Conservation (phyloP, 2,113 vertebrate genomes). For the Rhizomys pruinosus region DNA sequence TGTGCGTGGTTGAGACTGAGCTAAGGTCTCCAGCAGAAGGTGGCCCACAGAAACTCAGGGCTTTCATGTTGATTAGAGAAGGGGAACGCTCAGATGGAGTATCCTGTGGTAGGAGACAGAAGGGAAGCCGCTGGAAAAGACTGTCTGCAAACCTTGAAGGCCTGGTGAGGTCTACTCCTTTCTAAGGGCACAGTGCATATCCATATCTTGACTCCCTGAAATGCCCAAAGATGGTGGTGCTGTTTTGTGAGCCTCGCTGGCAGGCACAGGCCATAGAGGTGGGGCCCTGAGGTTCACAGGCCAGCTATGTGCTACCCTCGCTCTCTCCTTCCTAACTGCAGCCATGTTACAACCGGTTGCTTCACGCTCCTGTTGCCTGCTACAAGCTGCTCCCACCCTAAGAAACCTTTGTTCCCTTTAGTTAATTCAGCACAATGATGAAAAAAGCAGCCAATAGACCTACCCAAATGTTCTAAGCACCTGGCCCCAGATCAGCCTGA, state of each 20-base stretch:
- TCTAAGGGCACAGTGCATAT: background rate
- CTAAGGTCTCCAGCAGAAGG: background rate
- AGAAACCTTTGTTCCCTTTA: background rate
- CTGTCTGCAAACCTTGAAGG: background rate
- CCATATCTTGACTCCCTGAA: background rate
- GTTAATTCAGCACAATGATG: background rate
- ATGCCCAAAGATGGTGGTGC: background rate
- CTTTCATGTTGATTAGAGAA: background rate
- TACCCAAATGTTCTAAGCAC: background rate
- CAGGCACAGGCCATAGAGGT: background rate
- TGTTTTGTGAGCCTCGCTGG: background rate
- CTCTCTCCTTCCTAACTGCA: background rate
- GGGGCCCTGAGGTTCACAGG: no score
- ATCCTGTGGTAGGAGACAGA: background rate
- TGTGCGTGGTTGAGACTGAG: fast-evolving
- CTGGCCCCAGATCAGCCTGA: background rate
- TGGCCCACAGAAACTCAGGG: background rate
- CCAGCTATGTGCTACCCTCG: background rate
- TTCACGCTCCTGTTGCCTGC: no score
- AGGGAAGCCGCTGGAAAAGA: background rate
- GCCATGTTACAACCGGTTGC: background rate
- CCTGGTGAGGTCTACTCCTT: no score
- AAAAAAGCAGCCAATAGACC: background rate
- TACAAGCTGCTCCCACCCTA: background rate
- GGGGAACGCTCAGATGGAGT: no score